Percentiles rank a stretch among this genome's conserved stretches.
These are phyloP conservation scores for Calephelis perditalis DNA, from an alignment of 2,888 invertebrate species.

Conservation along the genomic window DNA sequence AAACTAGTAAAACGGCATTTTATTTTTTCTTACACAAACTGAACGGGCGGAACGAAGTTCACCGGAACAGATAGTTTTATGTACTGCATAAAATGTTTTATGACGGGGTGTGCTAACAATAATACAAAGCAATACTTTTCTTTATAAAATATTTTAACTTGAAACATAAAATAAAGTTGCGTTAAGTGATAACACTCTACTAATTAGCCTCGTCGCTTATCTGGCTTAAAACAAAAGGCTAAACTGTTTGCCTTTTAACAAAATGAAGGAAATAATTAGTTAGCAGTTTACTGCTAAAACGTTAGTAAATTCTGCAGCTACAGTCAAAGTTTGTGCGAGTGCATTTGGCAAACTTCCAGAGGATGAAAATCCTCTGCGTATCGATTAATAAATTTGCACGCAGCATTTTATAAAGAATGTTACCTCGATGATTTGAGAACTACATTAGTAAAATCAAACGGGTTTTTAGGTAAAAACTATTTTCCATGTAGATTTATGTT, in stretches of 20 bases:
- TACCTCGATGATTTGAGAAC: too few relatives aligned
- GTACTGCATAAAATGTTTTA: too few relatives aligned
- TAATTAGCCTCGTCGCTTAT: slow-evolving; percentile 10
- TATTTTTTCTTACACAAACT: too few relatives aligned
- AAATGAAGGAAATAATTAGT: slow-evolving; percentile 22
- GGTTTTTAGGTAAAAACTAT: too few relatives aligned
- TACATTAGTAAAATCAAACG: too few relatives aligned
- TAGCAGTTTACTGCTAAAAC: slow-evolving; percentile 19
- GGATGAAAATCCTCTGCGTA: slow-evolving; percentile 48
- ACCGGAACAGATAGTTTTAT: too few relatives aligned
- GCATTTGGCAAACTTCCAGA: slow-evolving; percentile 48
- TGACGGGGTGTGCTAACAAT: too few relatives aligned
- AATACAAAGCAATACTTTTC: too few relatives aligned
- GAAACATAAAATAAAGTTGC: not conserved
- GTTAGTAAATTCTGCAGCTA: slow-evolving; percentile 28
- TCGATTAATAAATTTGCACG: slow-evolving; percentile 39
- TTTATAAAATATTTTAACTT: too few relatives aligned
- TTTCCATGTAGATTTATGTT: too few relatives aligned
- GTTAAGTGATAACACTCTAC: not conserved
- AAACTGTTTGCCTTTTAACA: slow-evolving; percentile 19
- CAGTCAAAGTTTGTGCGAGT: slow-evolving; percentile 28
- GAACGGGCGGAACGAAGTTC: too few relatives aligned
- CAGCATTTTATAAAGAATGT: slow-evolving; percentile 1
- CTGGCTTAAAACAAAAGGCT: slow-evolving; percentile 15
- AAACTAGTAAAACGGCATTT: too few relatives aligned